Percentiles rank a stretch among this genome's conserved stretches.
Conservation (phyloP, 2,113 vertebrate genomes). For the Ictidomys tridecemlineatus region DNA sequence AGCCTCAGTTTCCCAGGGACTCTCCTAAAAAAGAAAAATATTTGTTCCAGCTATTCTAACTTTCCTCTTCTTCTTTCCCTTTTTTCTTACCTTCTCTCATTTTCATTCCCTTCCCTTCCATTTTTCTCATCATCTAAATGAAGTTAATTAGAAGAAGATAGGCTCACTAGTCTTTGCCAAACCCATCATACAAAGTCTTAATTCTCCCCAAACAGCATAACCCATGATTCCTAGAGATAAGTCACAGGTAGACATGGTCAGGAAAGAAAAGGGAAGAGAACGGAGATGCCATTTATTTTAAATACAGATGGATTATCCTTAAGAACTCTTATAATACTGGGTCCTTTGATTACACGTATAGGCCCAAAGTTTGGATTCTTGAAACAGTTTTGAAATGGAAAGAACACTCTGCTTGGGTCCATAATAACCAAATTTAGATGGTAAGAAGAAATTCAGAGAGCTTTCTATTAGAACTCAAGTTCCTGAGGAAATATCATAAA, state of each 20-base stretch:
- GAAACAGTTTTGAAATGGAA: not conserved
- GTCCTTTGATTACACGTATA: not conserved
- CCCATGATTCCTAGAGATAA: not conserved
- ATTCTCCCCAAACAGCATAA: not conserved
- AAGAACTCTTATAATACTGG: not conserved
- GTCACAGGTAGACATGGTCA: not conserved
- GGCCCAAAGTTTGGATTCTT: slow-evolving; percentile 29
- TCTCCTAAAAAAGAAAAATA: not conserved
- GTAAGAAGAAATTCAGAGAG: slow-evolving; percentile 25
- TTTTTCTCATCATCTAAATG: slow-evolving; percentile 46
- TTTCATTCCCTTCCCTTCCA: not conserved
- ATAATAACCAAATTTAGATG: slow-evolving; percentile 25
- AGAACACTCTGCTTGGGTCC: not conserved
- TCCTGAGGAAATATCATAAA: slow-evolving; percentile 41
- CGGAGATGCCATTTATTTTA: not conserved
- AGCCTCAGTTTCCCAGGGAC: not conserved
- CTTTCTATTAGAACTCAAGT: slow-evolving; percentile 41
- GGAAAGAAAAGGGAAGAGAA: not conserved
- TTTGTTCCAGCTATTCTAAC: not conserved
- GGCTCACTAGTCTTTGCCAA: not conserved
- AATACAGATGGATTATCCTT: not conserved
- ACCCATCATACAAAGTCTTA: not conserved
- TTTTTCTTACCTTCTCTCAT: not conserved
- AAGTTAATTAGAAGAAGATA: not conserved
- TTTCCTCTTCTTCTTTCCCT: not conserved